These are phyloP conservation scores for Synergus umbraculus DNA, from an alignment of 2,888 invertebrate species.

Conservation along the genomic window DNA sequence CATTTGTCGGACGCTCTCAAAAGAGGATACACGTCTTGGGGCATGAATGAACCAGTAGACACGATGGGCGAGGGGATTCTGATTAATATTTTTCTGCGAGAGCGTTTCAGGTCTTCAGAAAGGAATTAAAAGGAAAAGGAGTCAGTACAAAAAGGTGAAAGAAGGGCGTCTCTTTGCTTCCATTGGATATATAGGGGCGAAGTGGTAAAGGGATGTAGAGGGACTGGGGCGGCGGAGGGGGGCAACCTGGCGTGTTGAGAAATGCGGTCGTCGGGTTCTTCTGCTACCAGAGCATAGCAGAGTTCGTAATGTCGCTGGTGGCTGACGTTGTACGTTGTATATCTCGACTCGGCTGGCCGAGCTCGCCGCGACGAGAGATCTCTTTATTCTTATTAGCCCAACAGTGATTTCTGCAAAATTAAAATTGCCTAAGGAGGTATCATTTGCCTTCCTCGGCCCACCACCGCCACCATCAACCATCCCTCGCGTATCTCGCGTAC, in stretches of 20 bases:
- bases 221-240: not conserved
- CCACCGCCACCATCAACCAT: conserved; percentile 56
- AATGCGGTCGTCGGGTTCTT: conserved; percentile 60
- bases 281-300: conserved; percentile 35
- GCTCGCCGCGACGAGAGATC: conserved; percentile 66
- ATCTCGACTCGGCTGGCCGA: conserved; percentile 60
- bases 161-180: conserved; percentile 42
- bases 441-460: conserved; percentile 70
- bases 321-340: conserved; percentile 62
- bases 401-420: conserved; percentile 76
- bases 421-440: conserved; percentile 77
- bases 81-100: conserved; percentile 64
- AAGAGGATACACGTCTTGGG: not conserved
- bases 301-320: conserved; percentile 70
- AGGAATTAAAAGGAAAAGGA: conserved; percentile 61
- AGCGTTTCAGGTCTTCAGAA: conserved; percentile 52
- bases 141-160: conserved; percentile 51
- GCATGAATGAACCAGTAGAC: conserved; percentile 12
- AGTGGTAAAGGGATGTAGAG: not conserved
- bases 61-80: conserved; percentile 37
- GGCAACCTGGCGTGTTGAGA: conserved; percentile 8
- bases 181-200: conserved; percentile 43
- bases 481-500: conserved; percentile 65
- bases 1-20: not conserved
- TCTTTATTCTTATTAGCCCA: conserved; percentile 76